Evolutionary conservation across 2,888 invertebrate genomes (phyloP).

Genomic region (Perizoma flavofasciatum): DNA sequence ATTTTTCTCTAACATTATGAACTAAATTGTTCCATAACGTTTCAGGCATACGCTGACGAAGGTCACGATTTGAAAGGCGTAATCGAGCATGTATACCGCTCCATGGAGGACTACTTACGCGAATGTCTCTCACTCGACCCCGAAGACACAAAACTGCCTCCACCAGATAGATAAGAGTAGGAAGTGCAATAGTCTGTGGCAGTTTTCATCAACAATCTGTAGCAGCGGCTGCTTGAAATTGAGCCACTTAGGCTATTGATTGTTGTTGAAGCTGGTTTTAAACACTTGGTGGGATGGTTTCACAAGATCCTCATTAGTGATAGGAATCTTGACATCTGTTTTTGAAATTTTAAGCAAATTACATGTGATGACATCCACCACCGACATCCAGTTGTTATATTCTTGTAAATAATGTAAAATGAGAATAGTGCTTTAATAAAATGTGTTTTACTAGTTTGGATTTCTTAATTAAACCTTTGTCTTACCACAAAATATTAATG

Average conservation of each 20-base stretch:
- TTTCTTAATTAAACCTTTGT: conserved; percentile 42
- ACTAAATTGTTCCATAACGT: conserved; percentile 30
- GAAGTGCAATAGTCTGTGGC: conserved; percentile 25
- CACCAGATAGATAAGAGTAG: conserved; percentile 79
- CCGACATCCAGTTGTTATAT: conserved; percentile 55
- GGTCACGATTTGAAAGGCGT: conserved; percentile 93
- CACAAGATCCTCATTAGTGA: neutral
- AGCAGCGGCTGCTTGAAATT: neutral
- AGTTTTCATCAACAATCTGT: neutral
- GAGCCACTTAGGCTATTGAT: neutral
- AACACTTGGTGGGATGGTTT: neutral
- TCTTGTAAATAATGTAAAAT: conserved; percentile 79
- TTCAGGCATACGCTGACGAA: conserved; percentile 96
- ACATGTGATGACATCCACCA: conserved; percentile 5
- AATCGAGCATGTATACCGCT: conserved; percentile 95
- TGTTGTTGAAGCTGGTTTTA: neutral
- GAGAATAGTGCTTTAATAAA: conserved; percentile 77
- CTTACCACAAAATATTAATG: conserved; percentile 11
- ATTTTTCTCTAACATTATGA: too few relatives aligned
- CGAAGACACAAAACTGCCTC: conserved; percentile 87
- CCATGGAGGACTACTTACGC: conserved; percentile 96
- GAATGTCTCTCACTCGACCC: conserved; percentile 95
- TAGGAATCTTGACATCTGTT: too few relatives aligned
- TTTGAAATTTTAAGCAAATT: neutral
- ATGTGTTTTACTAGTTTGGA: conserved; percentile 74